These are phyloP conservation scores for Centruroides sculpturatus DNA, from an alignment of 1,140 invertebrate genomes.

Conservation along the genomic window DNA sequence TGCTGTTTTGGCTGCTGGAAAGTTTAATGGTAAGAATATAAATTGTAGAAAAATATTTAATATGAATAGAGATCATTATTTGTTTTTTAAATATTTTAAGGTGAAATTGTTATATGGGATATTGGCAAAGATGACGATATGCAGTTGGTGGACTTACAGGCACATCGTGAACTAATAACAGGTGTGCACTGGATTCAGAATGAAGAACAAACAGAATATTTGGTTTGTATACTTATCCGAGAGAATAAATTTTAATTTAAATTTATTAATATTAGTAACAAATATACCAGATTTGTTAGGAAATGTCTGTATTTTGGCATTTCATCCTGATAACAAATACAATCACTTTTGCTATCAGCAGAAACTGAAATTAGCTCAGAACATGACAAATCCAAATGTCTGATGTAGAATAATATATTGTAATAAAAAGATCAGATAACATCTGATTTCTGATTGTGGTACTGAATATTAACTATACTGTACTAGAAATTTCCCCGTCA, in stretches of 20 bases:
- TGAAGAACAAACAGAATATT: background rate
- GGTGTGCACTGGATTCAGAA: slow-evolving; percentile 9
- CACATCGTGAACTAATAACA: slow-evolving; percentile 8
- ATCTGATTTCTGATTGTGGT: too few species aligned
- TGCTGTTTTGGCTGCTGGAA: slow-evolving; percentile 11
- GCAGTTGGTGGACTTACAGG: background rate
- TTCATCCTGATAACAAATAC: too few species aligned
- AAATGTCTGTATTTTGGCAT: too few species aligned
- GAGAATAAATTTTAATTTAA: background rate
- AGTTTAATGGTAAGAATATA: slow-evolving; percentile 12
- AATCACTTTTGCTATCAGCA: too few species aligned
- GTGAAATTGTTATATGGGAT: slow-evolving; percentile 15
- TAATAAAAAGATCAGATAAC: too few species aligned
- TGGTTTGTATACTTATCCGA: background rate
- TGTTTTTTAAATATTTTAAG: background rate
- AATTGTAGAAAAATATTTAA: background rate
- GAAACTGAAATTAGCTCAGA: too few species aligned
- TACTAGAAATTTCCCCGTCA: too few species aligned
- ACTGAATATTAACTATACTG: too few species aligned
- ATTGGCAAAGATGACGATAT: slow-evolving; percentile 13
- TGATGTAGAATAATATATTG: too few species aligned
- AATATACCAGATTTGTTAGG: too few species aligned
- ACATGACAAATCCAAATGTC: too few species aligned
- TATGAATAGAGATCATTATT: background rate
- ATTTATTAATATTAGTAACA: background rate